Evolutionary conservation across 2,797 vertebrate genomes (phyloP), one percentile per base, ranked within the genome.

Genomic region (Acanthopagrus latus): DNA sequence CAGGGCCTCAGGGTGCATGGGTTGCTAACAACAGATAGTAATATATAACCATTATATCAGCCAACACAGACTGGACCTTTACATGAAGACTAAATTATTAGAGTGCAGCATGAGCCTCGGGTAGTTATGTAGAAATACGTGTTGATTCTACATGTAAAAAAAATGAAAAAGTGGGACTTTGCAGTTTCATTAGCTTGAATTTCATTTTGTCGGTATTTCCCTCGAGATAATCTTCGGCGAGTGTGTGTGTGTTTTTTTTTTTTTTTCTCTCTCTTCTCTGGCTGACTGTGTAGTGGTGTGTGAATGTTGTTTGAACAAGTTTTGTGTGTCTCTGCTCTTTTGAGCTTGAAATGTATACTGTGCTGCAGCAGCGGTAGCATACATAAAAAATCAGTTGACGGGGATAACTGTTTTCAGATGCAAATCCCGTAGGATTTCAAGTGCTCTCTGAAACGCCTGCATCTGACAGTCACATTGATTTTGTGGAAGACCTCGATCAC

Each of bases 321-420:
- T 38, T 47, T 74, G 63, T 77, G 80, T 84, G 74, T 67, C 58
- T 71, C 74, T 80, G 79, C 78, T 89, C 80, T 80, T 82, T 80
- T 80, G 73, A 82, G 85, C 81, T 81, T 85, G 79, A 81, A 85
- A 87, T 51, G 69, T 78, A 76, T 46, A 43, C 65, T 7, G 57
- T 74, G 80, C 82, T 3, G 63, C 64, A 41, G 77, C 75, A 84
- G 82, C 72, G 13, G 23, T 76, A 81, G 79, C 87, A 86, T 79
- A 73, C 81, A 90, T 86, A 80, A 86, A 77, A 89, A 89, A 87
- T 83, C 66, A 55, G 79, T 83, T 76, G 88, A 86, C 87, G 84
- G 82, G 29, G 82, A 91, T 85, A 89, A 79, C 82, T 84, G 81
- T 90, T 92, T 92, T 92, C 86, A 81, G 75, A 93, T 91, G 90